phyloP scores from a whole-genome alignment of 2,797 vertebrate genomes.

The Chaetodon trifasciatus region DNA sequence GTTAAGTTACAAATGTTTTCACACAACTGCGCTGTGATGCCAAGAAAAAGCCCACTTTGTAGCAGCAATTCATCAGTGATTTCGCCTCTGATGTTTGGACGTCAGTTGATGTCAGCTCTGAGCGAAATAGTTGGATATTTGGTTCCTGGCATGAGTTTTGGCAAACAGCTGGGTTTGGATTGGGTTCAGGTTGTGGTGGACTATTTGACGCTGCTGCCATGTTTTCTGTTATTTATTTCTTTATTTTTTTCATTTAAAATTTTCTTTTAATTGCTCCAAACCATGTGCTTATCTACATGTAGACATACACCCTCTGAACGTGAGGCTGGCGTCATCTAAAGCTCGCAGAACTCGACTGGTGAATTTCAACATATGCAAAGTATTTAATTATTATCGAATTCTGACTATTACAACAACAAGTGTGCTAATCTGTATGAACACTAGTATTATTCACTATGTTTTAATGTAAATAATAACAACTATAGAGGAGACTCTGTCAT shows the following conservation, averaged over 20 bases:
- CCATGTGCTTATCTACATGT: slow-evolving; percentile 6
- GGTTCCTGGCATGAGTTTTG: slow-evolving; percentile 59
- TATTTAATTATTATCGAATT: background rate
- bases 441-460: background rate
- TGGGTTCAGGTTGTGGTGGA: slow-evolving; percentile 50
- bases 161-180: slow-evolving; percentile 63
- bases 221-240: slow-evolving; percentile 36
- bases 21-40: slow-evolving; percentile 7
- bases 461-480: background rate
- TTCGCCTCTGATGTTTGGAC: slow-evolving; percentile 56
- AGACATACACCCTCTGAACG: background rate
- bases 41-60: slow-evolving; percentile 23
- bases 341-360: background rate
- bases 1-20: slow-evolving; percentile 42
- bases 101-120: slow-evolving; percentile 36
- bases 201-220: slow-evolving; percentile 47
- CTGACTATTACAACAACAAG: background rate
- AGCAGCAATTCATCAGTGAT: slow-evolving; percentile 26
- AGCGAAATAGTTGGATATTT: slow-evolving; percentile 56
- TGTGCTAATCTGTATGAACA: too few species aligned
- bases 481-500: background rate
- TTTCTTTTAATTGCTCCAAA: slow-evolving; percentile 37
- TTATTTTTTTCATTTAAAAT: slow-evolving; percentile 10
- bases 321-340: background rate
- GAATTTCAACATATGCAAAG: background rate